Percentiles rank a stretch among this genome's conserved stretches.
Conservation (phyloP, 2,888 invertebrate genomes). For the Danaus chrysippus region DNA sequence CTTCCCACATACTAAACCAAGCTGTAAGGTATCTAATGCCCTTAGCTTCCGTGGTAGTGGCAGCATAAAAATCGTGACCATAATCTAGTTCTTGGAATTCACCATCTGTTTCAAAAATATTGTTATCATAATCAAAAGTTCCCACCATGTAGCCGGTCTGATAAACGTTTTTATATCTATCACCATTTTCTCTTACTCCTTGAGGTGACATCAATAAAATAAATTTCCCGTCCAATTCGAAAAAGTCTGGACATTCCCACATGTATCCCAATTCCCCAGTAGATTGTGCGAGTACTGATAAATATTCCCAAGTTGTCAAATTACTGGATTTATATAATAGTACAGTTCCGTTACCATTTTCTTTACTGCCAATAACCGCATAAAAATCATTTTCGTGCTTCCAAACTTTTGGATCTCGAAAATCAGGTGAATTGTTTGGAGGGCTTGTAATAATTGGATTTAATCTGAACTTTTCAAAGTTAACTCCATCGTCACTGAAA, state of each 20-base stretch:
- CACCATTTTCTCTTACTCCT: slow-evolving; percentile 59
- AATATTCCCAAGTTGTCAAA: slow-evolving; percentile 60
- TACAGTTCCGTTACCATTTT: slow-evolving; percentile 55
- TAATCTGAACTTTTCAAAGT: slow-evolving; percentile 60
- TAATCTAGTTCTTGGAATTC: slow-evolving; percentile 68
- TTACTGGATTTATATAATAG: slow-evolving; percentile 64
- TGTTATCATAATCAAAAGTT: slow-evolving; percentile 61
- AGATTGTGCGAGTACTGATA: slow-evolving; percentile 59
- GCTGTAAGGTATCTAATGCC: slow-evolving; percentile 59
- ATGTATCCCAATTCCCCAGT: slow-evolving; percentile 61
- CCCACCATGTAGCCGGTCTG: slow-evolving; percentile 72
- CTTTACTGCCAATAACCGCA: slow-evolving; percentile 62
- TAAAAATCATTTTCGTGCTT: slow-evolving; percentile 63
- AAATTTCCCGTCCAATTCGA: slow-evolving; percentile 63
- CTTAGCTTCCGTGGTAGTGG: slow-evolving; percentile 58
- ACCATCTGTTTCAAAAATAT: slow-evolving; percentile 54
- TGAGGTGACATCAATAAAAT: slow-evolving; percentile 69
- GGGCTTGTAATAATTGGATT: slow-evolving; percentile 61
- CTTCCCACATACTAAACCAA: slow-evolving; percentile 73
- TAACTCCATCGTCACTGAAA: slow-evolving; percentile 59
- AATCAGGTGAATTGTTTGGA: slow-evolving; percentile 63
- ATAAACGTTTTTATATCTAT: slow-evolving; percentile 60
- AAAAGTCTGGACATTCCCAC: slow-evolving; percentile 78
- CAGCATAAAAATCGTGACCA: slow-evolving; percentile 73
- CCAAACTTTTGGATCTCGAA: slow-evolving; percentile 75